Evolutionary conservation across 2,113 vertebrate genomes (phyloP).

Genomic region (Heterotis niloticus): DNA sequence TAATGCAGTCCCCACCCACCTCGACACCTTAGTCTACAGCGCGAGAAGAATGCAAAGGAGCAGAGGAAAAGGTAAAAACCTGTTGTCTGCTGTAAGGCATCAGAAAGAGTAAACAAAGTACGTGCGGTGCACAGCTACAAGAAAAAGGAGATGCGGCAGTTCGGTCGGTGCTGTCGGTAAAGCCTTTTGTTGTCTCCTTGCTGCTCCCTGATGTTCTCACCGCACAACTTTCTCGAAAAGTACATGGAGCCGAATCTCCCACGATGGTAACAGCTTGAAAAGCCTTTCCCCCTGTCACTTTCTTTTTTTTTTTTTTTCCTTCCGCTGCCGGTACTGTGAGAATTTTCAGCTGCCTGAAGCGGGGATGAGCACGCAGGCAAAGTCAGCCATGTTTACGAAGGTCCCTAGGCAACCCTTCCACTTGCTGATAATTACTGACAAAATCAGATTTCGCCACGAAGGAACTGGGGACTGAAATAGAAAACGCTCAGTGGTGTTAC

Average conservation of each 20-base stretch:
- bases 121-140: background rate
- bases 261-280: background rate
- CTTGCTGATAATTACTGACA: slow-evolving; percentile 32
- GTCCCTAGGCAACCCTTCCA: slow-evolving; percentile 39
- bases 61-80: slow-evolving; percentile 16
- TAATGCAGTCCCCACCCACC: slow-evolving; percentile 64
- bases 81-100: no score
- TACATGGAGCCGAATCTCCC: background rate
- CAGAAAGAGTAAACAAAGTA: background rate
- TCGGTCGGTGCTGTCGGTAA: background rate
- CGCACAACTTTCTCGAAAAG: background rate
- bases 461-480: slow-evolving; percentile 42
- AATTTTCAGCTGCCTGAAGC: slow-evolving; percentile 42
- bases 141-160: background rate
- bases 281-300: background rate
- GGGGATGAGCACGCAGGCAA: slow-evolving; percentile 16
- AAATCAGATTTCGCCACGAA: slow-evolving; percentile 31
- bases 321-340: slow-evolving; percentile 38
- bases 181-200: background rate
- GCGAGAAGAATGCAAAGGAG: slow-evolving; percentile 35
- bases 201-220: background rate
- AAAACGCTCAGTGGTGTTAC: slow-evolving; percentile 33
- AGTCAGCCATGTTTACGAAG: slow-evolving; percentile 26
- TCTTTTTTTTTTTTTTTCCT: background rate
- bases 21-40: slow-evolving; percentile 49